A percentile compares a stretch with the other conserved stretches of the same genome.
phyloP scores from a whole-genome alignment of 2,113 vertebrate genomes.

The Enhydra lutris region DNA sequence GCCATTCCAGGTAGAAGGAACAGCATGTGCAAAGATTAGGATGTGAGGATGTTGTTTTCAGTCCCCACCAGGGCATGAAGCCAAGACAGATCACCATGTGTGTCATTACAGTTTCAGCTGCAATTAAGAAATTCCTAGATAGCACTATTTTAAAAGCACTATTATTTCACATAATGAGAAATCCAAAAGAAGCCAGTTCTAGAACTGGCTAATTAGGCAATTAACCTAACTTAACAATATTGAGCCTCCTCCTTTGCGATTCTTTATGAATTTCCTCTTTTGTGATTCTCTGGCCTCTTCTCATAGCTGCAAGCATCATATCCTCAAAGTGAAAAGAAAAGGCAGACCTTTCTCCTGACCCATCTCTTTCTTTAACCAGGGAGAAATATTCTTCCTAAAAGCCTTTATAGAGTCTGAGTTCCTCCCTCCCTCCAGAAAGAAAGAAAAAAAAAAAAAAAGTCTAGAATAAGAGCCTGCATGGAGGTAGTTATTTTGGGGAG shows the following conservation, averaged over 20 bases:
- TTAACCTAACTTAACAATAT: background rate
- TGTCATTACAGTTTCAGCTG: background rate
- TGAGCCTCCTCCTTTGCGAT: background rate
- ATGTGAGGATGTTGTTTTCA: background rate
- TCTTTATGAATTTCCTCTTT: background rate
- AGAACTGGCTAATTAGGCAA: background rate
- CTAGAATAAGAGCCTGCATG: background rate
- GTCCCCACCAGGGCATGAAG: background rate
- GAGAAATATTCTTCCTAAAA: background rate
- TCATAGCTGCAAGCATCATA: background rate
- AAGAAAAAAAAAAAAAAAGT: background rate
- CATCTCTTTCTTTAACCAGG: background rate
- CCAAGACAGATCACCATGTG: background rate
- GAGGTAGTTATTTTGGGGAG: background rate
- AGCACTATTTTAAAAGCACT: slow-evolving; percentile 6
- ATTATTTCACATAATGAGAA: background rate
- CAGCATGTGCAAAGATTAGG: background rate
- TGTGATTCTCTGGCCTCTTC: background rate
- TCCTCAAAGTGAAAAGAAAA: background rate
- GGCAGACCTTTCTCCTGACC: background rate
- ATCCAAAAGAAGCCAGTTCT: background rate
- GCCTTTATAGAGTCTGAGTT: background rate
- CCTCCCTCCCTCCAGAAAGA: no score
- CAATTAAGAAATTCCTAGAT: background rate
- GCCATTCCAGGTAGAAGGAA: background rate